Conservation (phyloP, 2,797 vertebrate genomes). For the Tiaroga cobitis region DNA sequence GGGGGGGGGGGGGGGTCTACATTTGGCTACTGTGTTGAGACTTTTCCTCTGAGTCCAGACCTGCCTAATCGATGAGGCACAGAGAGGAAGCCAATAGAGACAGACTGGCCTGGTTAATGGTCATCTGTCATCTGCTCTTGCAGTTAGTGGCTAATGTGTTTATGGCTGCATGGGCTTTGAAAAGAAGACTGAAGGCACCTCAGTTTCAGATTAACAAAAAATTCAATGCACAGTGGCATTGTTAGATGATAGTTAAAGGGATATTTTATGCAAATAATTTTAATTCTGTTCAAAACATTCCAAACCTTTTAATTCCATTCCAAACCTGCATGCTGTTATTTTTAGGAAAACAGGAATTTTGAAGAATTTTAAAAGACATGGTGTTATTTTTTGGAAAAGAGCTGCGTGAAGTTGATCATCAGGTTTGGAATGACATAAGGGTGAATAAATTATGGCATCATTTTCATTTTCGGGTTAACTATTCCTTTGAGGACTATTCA, state of each 20-base stretch:
- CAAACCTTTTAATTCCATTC: too few species aligned
- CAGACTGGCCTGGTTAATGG: slow-evolving; percentile 70
- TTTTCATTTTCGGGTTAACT: not conserved
- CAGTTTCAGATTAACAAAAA: not conserved
- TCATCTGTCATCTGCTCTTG: slow-evolving; percentile 73
- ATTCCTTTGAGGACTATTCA: not conserved
- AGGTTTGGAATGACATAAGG: not conserved
- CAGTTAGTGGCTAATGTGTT: slow-evolving; percentile 74
- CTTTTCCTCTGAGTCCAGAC: slow-evolving; percentile 59
- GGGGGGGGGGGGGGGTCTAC: slow-evolving; percentile 61
- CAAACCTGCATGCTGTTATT: not conserved
- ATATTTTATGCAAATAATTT: not conserved
- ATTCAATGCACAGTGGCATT: not conserved
- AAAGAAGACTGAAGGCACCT: slow-evolving; percentile 24
- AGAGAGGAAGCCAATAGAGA: slow-evolving; percentile 59
- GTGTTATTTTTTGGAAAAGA: not conserved
- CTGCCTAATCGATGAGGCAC: slow-evolving; percentile 75
- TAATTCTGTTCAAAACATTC: too few species aligned
- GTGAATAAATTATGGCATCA: not conserved
- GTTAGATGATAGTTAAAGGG: not conserved
- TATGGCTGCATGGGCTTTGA: slow-evolving; percentile 61
- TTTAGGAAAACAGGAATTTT: not conserved
- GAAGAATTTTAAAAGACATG: not conserved
- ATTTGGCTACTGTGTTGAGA: slow-evolving; percentile 61
- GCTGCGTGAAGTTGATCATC: not conserved